A percentile compares a stretch with the other conserved stretches of the same genome.
Evolutionary conservation across 2,888 invertebrate genomes (phyloP).

Genomic region (Crepidodera aurea): DNA sequence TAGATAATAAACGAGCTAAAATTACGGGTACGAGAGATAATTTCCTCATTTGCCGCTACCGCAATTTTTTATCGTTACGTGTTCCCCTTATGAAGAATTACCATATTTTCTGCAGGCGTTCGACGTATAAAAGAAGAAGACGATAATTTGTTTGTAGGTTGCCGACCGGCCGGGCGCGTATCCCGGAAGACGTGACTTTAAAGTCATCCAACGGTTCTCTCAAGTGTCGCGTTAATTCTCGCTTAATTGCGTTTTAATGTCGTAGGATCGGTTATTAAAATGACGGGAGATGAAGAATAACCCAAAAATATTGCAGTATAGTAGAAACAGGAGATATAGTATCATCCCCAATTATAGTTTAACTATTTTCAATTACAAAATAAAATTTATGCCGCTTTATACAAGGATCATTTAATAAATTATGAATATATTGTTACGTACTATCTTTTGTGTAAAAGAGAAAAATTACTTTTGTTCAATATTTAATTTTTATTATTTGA

Average conservation of each 20-base stretch:
- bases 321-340: too few species aligned
- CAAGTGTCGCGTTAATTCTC: background rate
- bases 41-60: conserved; percentile 7
- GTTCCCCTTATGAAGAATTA: conserved; percentile 3
- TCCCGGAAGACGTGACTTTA: background rate
- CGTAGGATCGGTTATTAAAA: background rate
- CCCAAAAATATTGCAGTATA: too few species aligned
- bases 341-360: too few species aligned
- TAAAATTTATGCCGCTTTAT: too few species aligned
- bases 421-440: too few species aligned
- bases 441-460: too few species aligned
- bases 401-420: too few species aligned
- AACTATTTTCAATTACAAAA: too few species aligned
- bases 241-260: background rate
- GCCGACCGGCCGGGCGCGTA: background rate
- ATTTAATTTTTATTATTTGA: too few species aligned
- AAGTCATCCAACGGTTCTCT: background rate
- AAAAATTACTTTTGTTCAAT: too few species aligned
- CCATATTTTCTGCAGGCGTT: conserved; percentile 1
- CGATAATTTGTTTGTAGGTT: background rate
- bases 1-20: conserved; percentile 4
- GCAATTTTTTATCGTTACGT: background rate
- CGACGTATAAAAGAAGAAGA: background rate
- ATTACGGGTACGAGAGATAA: background rate
- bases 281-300: background rate